These are phyloP conservation scores for Corbicula japonica DNA, from an alignment of 2,888 invertebrate genomes.

Conservation along the genomic window DNA sequence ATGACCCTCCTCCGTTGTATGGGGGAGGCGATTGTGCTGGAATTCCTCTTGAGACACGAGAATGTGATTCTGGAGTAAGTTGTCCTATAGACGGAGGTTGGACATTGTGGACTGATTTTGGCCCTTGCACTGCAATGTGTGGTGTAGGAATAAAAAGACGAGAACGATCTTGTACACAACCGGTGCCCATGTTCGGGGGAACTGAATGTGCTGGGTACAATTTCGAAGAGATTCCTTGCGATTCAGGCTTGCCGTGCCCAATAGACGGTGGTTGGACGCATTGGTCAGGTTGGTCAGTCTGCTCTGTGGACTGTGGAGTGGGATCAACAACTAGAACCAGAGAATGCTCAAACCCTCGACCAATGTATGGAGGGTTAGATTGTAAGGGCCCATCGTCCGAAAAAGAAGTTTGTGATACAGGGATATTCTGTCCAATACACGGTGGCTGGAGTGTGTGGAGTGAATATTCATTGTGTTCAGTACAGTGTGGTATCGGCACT, in stretches of 20 bases:
- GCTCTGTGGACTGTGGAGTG: conserved; percentile 50
- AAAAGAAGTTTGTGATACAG: conserved; percentile 42
- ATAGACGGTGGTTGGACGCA: conserved; percentile 53
- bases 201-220: conserved; percentile 38
- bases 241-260: conserved; percentile 44
- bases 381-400: conserved; percentile 41
- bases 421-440: conserved; percentile 43
- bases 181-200: conserved; percentile 54
- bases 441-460: conserved; percentile 58
- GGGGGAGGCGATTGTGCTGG: conserved; percentile 59
- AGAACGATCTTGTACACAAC: conserved; percentile 40
- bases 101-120: conserved; percentile 49
- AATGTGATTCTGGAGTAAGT: conserved; percentile 29
- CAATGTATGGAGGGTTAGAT: conserved; percentile 48
- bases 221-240: conserved; percentile 45
- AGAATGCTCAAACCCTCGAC: conserved; percentile 55
- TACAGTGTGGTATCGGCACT: conserved; percentile 46
- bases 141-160: conserved; percentile 46
- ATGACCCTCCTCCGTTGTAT: conserved; percentile 54
- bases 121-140: conserved; percentile 49
- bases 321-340: conserved; percentile 33
- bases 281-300: conserved; percentile 53
- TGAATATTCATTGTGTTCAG: conserved; percentile 43
- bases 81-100: conserved; percentile 64
- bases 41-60: conserved; percentile 33